phyloP scores from a whole-genome alignment of 2,113 vertebrate genomes.

The Mirounga angustirostris region DNA sequence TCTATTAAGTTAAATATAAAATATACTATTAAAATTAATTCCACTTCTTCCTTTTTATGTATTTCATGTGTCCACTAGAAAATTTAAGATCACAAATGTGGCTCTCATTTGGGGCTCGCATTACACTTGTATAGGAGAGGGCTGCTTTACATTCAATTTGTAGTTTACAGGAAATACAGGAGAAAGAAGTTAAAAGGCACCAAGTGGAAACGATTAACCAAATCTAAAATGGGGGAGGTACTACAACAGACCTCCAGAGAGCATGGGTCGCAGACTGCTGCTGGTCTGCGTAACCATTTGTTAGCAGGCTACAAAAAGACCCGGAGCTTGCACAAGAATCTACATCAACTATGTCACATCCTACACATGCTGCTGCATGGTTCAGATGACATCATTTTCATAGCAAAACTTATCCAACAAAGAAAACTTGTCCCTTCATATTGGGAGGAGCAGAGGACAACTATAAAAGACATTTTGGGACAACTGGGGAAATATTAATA shows the following conservation, averaged over 20 bases:
- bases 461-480: background rate
- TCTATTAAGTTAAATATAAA: background rate
- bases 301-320: background rate
- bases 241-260: rapidly evolving
- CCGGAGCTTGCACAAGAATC: background rate
- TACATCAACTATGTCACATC: background rate
- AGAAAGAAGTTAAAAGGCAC: background rate
- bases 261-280: rapidly evolving
- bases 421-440: background rate
- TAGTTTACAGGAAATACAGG: background rate
- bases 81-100: background rate
- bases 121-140: background rate
- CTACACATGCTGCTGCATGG: rapidly evolving
- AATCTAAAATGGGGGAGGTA: background rate
- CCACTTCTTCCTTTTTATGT: background rate
- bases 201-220: background rate
- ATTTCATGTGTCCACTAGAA: background rate
- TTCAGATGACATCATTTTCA: background rate
- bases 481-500: background rate
- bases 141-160: background rate
- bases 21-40: background rate
- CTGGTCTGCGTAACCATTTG: background rate
- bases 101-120: background rate
- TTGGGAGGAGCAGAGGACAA: background rate
- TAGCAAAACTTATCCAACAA: background rate